Evolutionary conservation across 1,140 invertebrate species (phyloP), one percentile per base, ranked within the genome.

Genomic region (Bombus huntii): DNA sequence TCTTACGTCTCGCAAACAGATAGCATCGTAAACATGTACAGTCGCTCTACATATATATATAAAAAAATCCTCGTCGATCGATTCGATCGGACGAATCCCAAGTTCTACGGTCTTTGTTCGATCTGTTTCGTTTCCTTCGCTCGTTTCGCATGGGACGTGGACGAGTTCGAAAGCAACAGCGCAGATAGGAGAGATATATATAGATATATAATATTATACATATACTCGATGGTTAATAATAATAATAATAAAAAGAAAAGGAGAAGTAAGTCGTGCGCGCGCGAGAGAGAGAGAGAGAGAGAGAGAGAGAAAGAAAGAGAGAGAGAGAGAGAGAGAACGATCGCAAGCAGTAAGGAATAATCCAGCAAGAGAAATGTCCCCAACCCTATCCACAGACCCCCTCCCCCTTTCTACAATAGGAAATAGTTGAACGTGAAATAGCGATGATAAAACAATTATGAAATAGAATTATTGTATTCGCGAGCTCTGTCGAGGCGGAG

Each of bases 391-490:
- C 37, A n/a, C 42, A 42, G 37, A 5, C 57, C 68, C 44, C 42
- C 82, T 86, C 88, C 78, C 87, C 85, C 76, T 68, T 57, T 87
- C 80, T 90, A 92, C 92, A 93, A 94, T 92, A 94, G 89, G 83
- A 92, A 93, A 93, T 89, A 93, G 90, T 93, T 93, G 79, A 93
- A 93, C 91, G 89, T 91, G 91, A 92, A 93, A 94, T 93, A 93
- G 91, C 92, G 88, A 93, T 92, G 90, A 90, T 90, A 81, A 90
- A 93, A 92, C 90, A 84, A 91, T 93, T 93, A 92, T 92, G 87
- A 89, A 91, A 92, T 89, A 91, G 91, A 91, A 93, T 94, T 93
- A 93, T 93, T 94, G 91, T 93, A 91, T 94, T 94, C 89, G 91
- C 87, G 86, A 88, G 91, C 90, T 93, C 91, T 91, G 91, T 87